phyloP scores from a whole-genome alignment of 2,113 vertebrate genomes.

The Arizona elegans region DNA sequence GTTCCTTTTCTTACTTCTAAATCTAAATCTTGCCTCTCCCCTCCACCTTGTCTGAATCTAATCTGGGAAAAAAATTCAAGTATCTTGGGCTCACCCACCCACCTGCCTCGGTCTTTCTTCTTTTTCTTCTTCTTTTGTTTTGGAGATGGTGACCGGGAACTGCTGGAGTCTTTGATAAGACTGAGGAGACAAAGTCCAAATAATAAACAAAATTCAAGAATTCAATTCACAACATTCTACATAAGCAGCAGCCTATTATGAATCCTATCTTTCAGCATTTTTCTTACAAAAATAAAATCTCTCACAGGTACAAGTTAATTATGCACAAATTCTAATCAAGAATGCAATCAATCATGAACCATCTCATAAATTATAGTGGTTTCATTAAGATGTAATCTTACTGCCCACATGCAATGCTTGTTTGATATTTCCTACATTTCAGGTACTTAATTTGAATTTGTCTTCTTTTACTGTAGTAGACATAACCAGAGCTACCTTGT shows the following conservation, averaged over 20 bases:
- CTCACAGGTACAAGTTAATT: neutral
- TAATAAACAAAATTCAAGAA: neutral
- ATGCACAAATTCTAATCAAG: neutral
- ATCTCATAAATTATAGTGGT: neutral
- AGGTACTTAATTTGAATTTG: neutral
- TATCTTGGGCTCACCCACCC: constrained; percentile 15
- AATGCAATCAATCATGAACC: neutral
- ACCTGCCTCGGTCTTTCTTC: constrained; percentile 82
- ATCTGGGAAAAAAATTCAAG: neutral
- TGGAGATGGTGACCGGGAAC: constrained; percentile 80
- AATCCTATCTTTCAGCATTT: too few relatives aligned
- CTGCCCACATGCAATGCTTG: neutral
- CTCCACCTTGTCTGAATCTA: neutral
- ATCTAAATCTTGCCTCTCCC: accelerated
- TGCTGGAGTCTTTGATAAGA: constrained; percentile 76
- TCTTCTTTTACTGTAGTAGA: neutral
- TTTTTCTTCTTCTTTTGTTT: constrained; percentile 79
- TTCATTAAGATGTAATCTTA: neutral
- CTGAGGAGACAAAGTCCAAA: constrained; percentile 49
- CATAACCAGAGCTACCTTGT: neutral
- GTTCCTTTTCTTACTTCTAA: neutral
- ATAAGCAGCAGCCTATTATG: neutral
- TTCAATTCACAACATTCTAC: neutral
- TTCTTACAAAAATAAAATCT: neutral
- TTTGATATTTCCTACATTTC: neutral